These are phyloP conservation scores for Drosophila eohydei DNA, from an alignment of 2,888 invertebrate genomes.

Conservation along the genomic window DNA sequence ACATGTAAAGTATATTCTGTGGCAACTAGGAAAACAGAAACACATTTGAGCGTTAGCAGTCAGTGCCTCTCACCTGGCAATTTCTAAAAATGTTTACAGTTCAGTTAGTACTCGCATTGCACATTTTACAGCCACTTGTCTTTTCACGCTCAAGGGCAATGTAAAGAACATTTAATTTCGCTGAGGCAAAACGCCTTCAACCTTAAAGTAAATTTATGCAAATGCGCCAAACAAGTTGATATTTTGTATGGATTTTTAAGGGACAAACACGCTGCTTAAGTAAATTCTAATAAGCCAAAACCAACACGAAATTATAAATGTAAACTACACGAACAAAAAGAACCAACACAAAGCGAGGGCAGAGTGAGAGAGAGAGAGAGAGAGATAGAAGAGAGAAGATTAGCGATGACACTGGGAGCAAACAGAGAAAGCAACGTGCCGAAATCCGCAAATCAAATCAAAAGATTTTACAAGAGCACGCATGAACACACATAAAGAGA, in stretches of 20 bases:
- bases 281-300: constrained; percentile 72
- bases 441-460: constrained; percentile 75
- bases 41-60: neutral
- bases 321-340: constrained; percentile 34
- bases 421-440: constrained; percentile 52
- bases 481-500: constrained; percentile 53
- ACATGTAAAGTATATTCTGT: neutral
- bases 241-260: constrained; percentile 24
- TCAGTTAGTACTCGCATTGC: neutral
- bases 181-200: constrained; percentile 3
- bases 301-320: constrained; percentile 72
- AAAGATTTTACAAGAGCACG: constrained; percentile 72
- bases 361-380: neutral
- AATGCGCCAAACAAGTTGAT: constrained; percentile 30
- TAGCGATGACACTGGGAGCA: constrained; percentile 18
- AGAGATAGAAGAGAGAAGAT: neutral
- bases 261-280: constrained; percentile 35
- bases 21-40: neutral
- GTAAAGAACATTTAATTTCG: constrained; percentile 34
- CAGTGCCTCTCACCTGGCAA: neutral
- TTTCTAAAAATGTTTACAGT: constrained; percentile 1
- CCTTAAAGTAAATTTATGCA: constrained; percentile 51
- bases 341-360: constrained; percentile 1
- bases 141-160: constrained; percentile 3
- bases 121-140: constrained; percentile 4